Conservation (phyloP, 2,113 vertebrate species). For the Panurus biarmicus region DNA sequence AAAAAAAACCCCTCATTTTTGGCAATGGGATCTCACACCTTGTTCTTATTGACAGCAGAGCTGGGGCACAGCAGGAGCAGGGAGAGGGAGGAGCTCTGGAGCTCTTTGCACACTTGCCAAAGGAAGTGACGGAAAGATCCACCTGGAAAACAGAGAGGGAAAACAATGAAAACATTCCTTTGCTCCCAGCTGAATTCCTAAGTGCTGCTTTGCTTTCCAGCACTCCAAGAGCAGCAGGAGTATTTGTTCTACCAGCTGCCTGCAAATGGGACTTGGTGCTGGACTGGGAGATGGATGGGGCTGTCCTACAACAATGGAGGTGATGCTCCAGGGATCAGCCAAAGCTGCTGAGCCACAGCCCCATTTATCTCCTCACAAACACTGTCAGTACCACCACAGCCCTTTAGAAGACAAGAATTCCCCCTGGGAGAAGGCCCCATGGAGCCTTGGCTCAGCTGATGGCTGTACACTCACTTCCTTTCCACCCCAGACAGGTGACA, state of each 20-base stretch:
- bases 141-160: slow-evolving; percentile 69
- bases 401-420: neutral
- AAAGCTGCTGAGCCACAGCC: neutral
- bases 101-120: slow-evolving; percentile 97
- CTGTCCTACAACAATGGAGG: neutral
- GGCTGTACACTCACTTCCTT: neutral
- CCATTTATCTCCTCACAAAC: neutral
- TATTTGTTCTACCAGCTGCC: neutral
- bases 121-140: slow-evolving; percentile 98
- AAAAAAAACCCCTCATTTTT: neutral
- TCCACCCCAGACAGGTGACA: neutral
- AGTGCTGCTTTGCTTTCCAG: neutral
- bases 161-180: neutral
- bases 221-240: neutral
- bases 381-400: neutral
- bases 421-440: neutral
- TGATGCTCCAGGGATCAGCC: neutral
- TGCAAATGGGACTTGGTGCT: neutral
- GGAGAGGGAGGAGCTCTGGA: slow-evolving; percentile 93
- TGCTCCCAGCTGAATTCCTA: neutral
- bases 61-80: slow-evolving; percentile 92
- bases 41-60: slow-evolving; percentile 92
- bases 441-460: neutral
- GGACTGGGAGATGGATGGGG: neutral
- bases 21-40: slow-evolving; percentile 69